Evolutionary conservation across 2,113 vertebrate species (phyloP), one percentile per base, ranked within the genome.

Genomic region (Hirundichthys speculiger): DNA sequence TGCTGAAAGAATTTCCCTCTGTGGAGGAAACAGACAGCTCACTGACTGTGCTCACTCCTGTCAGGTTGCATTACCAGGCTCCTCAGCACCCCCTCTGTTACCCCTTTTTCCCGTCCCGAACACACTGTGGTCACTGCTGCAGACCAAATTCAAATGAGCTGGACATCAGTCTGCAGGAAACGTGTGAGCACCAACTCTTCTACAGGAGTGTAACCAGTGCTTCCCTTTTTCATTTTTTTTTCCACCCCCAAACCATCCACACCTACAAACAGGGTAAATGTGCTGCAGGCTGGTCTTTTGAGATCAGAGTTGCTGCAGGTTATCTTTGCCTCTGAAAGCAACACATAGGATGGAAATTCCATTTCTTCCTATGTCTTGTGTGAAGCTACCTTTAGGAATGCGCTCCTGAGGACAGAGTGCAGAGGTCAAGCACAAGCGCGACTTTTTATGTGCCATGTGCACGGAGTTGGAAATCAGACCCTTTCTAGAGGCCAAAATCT

Each of bases 11-110:
- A 68, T 73, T 52, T 64, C 41, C 76, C 77, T 89, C 69, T 86
- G 83, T 82, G 48, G 73, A 68, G 69, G 56, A 87, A 88, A 91
- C 88, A 91, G 78, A 77, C 85, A 56, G 69, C 83, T 86, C 80
- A 83, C 84, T 86, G 79, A 91, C 80, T 80, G 79, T 87, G 88
- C 82, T 90, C 86, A 90, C 73, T 90, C 73, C 86, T 91, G 89
- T 92, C 86, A 90, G 66, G n/a, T 85, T 79, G 66, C 69, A 87
- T 91, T 90, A 92, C 76, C 60, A 51, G 56, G 58, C 71, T 58
- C 62, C 79, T 57, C 68, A 56, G 27, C 60, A 49, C 59, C 49
- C 54, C 52, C 38, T 79, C 72, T 61, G 47, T 76, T 49, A 25
- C 54, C 24, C 49, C 46, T 8, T 22, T 68, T 34, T 14, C 22